These are phyloP conservation scores for Siniperca knerii DNA, from an alignment of 2,113 vertebrate genomes.

Conservation along the genomic window DNA sequence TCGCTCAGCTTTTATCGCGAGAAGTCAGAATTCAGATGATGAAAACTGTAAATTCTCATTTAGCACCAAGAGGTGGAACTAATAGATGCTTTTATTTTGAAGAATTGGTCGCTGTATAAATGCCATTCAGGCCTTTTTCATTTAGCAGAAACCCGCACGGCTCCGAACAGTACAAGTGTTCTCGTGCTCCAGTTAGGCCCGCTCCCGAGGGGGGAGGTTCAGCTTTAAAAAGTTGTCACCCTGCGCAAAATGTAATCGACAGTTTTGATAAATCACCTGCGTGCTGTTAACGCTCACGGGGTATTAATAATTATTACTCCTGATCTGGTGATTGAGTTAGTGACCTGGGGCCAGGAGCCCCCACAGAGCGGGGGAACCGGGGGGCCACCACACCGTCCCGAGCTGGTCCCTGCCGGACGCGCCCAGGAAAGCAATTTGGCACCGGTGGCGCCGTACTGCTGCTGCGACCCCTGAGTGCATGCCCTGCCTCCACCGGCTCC, in stretches of 20 bases:
- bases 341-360: slow-evolving; percentile 77
- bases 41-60: background rate
- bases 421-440: slow-evolving; percentile 83
- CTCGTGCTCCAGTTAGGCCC: slow-evolving; percentile 11
- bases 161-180: background rate
- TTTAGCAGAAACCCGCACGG: slow-evolving; percentile 21
- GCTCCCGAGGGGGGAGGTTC: slow-evolving; percentile 29
- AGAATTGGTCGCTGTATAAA: background rate
- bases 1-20: background rate
- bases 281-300: slow-evolving; percentile 80
- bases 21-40: too few relatives aligned
- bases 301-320: slow-evolving; percentile 84
- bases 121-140: slow-evolving; percentile 21
- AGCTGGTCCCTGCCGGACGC: slow-evolving; percentile 45
- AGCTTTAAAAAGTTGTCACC: slow-evolving; percentile 73
- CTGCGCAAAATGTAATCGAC: slow-evolving; percentile 78
- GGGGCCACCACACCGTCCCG: background rate
- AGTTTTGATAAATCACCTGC: slow-evolving; percentile 84
- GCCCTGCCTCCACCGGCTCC: slow-evolving; percentile 68
- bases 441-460: slow-evolving; percentile 41
- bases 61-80: background rate
- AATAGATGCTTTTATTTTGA: background rate
- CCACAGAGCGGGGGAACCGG: background rate
- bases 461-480: slow-evolving; percentile 70
- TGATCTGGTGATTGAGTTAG: slow-evolving; percentile 84